Base-by-base conservation (phyloP, 2,113 vertebrate species). In the Canis aureus region DNA sequence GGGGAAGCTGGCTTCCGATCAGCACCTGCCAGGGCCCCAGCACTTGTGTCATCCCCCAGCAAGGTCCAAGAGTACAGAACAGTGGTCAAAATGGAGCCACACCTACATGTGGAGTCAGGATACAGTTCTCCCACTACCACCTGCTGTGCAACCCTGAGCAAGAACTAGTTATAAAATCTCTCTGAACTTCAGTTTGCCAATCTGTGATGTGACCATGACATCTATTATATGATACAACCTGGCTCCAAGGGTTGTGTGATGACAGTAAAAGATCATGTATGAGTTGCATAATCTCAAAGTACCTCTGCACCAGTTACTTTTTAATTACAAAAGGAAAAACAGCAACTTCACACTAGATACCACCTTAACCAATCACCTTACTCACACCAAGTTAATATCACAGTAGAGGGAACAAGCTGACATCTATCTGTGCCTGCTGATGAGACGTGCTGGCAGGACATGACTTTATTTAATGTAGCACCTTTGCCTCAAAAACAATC, bases 1-100 rank as follows among this genome's bases (percentile, higher is more conserved):
- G 99, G 64, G 99, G 99, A 55, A 99, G 98, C 98, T 99, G 99
- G 97, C 97, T 99, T 97, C 99, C 99, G 59, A 99, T 99, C 99
- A 99, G 98, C 93, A 99, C 99, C 99, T 99, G 97, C 60, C 97
- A 96, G 10, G 1, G n/a, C 93, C 91, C 95, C 95, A 51, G 80
- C 51, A 83, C 29, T 94, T 62, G 38, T 66, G 81, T 97, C 88
- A 87, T 8, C 2, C 10, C 25, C n/a, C 57, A 96, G n/a, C 67
- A 82, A 57, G 49, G 57, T 49, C 35, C 0, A 5, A 94, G 55
- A 8, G 81, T 4, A 86, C 57, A 55, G 35, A 35, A 35, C 10
- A 12, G 59, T n/a, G 16, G 35, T 23, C 71, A 55, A 62, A 64
- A 74, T n/a, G 22, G 66, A 19, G 8, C 66, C 16, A 69, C 32